Base-by-base conservation (phyloP, 2,888 invertebrate genomes). In the Lochmaea capreae region DNA sequence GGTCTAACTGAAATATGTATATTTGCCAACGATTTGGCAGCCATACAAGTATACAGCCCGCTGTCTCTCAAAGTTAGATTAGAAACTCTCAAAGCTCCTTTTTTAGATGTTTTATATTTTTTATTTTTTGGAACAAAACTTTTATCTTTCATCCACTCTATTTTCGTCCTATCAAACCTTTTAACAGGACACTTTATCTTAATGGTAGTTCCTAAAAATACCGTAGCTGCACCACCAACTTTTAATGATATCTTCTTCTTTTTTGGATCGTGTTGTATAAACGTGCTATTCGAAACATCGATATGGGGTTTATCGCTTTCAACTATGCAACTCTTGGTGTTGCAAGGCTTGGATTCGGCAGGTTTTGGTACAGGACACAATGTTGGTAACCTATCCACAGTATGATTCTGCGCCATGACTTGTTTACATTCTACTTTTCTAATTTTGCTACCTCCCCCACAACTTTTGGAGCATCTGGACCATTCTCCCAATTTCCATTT, bases 121-220 rank as follows among this genome's bases (percentile, higher is more conserved):
- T 93, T 93, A 0, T 93, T 93, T 83, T 95, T 95, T 39, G 90
- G 90, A 75, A 96, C 89, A 67, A 92, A 91, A 80, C 92, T 92
- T 78, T 94, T 93, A 84, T 97, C 95, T 84, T 97, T 97, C 70
- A 93, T 93, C 97, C 97, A 97, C 81, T 93, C 91, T 77, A 97
- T 95, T 86, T 94, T 94, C 0, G 95, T 93, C 76, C 96, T 89
- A 84, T 93, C 93, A 85, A 91, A 93, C 46, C 94, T 93, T 84
- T 95, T 95, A 26, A 96, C 95, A 0, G 97, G 97, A 84, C 98
- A 98, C 85, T 97, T 95, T 79, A 98, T 95, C 88, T 97, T 97
- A 74, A 98, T 92, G 83, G 95, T 94, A 0, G 97, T 96, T 10
- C 97, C 97, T 81, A 94, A 93, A 88, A 95, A 97, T 65, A 98